A percentile compares a stretch with the other conserved stretches of the same genome.
Evolutionary conservation across 2,113 vertebrate species (phyloP).

Genomic region (Octodon degus): DNA sequence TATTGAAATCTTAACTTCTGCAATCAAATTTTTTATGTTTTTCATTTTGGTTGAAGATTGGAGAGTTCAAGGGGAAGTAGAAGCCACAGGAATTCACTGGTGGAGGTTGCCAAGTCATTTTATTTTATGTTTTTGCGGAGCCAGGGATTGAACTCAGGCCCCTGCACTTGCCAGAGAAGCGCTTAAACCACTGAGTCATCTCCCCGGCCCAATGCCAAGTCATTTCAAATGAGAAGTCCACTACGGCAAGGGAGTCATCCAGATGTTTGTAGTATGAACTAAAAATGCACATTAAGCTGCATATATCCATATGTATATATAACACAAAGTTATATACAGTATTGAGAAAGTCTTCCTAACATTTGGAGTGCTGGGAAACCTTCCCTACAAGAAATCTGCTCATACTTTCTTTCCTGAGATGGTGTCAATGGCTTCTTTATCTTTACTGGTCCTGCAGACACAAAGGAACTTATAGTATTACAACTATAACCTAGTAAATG

Average conservation of each 20-base stretch:
- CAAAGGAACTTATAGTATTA: neutral
- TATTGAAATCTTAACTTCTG: neutral
- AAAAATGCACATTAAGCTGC: neutral
- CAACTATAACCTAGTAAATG: neutral
- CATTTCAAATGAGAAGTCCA: no score
- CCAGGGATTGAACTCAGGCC: no score
- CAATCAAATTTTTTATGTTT: neutral
- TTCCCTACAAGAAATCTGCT: neutral
- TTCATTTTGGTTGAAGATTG: constrained; percentile 6
- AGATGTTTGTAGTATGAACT: neutral
- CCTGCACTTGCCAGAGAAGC: no score
- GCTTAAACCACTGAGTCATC: no score
- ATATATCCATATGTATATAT: neutral
- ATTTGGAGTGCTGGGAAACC: neutral
- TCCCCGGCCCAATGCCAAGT: neutral
- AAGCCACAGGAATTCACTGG: constrained; percentile 5
- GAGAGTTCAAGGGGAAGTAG: neutral
- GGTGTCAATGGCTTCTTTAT: neutral
- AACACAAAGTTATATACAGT: neutral
- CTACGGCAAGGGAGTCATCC: neutral
- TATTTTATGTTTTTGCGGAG: no score
- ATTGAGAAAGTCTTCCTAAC: neutral
- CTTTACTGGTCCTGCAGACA: neutral
- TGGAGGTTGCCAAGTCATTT: neutral
- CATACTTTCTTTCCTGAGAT: neutral